Evolutionary conservation across 2,888 invertebrate genomes (phyloP).

Genomic region (Eretmocerus hayati): DNA sequence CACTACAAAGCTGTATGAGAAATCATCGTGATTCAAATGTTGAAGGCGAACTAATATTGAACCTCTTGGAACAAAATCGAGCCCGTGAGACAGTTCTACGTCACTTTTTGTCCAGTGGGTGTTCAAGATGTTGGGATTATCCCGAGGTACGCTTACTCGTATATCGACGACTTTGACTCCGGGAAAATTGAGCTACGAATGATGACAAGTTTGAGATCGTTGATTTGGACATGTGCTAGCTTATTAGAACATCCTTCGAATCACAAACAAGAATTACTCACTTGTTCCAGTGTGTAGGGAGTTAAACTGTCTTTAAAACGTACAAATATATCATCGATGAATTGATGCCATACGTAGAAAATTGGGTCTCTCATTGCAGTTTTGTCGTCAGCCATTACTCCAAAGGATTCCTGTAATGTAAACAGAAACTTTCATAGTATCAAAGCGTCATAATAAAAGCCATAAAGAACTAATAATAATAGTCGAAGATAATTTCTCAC

Average conservation of each 20-base stretch:
- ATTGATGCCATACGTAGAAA: conserved; percentile 81
- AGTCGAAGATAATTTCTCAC: conserved; percentile 43
- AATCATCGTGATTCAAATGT: conserved; percentile 70
- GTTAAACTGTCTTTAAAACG: conserved; percentile 59
- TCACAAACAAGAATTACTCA: not conserved
- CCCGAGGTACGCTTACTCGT: not conserved
- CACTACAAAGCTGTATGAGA: conserved; percentile 58
- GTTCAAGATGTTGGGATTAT: conserved; percentile 41
- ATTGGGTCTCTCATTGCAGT: conserved; percentile 83
- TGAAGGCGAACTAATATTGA: conserved; percentile 66
- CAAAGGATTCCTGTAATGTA: conserved; percentile 68
- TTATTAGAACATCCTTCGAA: not conserved
- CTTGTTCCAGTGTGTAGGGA: not conserved
- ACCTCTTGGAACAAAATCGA: conserved; percentile 76
- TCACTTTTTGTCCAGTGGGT: conserved; percentile 78
- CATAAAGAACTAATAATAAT: not conserved
- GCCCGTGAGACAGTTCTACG: conserved; percentile 68
- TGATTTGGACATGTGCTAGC: not conserved
- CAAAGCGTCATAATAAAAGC: not conserved
- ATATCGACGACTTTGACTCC: conserved; percentile 57
- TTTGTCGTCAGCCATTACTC: conserved; percentile 76
- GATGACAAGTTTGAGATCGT: not conserved
- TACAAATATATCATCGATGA: conserved; percentile 70
- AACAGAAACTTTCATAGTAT: too few species aligned
- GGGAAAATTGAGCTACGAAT: conserved; percentile 55